Evolutionary conservation across 2,113 vertebrate genomes (phyloP).

Genomic region (Paramormyrops kingsleyae): DNA sequence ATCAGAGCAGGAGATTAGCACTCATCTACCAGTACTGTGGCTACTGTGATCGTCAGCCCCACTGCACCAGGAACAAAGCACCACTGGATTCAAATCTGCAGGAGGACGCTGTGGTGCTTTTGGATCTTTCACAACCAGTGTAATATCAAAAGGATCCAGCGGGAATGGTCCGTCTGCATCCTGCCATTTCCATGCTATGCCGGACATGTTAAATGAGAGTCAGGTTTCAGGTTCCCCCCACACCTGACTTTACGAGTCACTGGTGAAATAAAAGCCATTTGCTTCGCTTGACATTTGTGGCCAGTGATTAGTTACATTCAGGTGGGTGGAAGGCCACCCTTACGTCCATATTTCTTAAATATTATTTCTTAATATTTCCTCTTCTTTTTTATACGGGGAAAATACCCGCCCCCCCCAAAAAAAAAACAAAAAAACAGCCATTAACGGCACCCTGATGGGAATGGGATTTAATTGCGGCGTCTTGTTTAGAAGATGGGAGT

Average conservation of each 20-base stretch:
- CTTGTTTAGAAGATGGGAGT: not conserved
- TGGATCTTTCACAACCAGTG: not conserved
- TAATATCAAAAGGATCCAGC: not conserved
- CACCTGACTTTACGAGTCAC: not conserved
- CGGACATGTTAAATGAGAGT: not conserved
- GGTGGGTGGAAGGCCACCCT: not conserved
- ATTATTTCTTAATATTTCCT: not conserved
- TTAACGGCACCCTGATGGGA: not conserved
- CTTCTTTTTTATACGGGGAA: not conserved
- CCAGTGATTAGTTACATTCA: not conserved
- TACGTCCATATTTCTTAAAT: not conserved
- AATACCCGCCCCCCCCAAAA: no score
- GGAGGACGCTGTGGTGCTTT: not conserved
- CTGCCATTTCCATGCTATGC: not conserved
- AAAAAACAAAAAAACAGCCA: not conserved
- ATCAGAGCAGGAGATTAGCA: not conserved
- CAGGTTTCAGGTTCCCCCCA: not conserved
- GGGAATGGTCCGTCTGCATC: not conserved
- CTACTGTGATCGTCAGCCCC: not conserved
- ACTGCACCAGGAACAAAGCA: not conserved
- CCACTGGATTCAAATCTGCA: not conserved
- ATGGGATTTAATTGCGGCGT: not conserved
- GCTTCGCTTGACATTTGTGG: not conserved
- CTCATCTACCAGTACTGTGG: not conserved
- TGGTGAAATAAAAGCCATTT: not conserved